Base-by-base conservation (phyloP, 2,797 vertebrate species). In the Pyrocephalus nanus region DNA sequence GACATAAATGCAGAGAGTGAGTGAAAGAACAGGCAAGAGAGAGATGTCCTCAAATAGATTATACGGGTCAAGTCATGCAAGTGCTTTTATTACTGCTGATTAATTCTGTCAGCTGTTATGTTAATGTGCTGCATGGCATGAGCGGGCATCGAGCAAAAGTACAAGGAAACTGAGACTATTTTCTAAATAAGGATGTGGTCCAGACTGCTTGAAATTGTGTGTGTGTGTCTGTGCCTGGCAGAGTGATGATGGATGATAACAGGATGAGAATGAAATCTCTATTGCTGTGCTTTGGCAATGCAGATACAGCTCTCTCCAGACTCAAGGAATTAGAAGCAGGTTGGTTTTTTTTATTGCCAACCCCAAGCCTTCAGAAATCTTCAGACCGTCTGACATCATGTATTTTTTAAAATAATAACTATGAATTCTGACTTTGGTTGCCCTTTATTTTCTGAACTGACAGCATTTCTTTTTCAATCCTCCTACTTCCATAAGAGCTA, bases 161-260 rank as follows among this genome's bases (percentile, higher is more conserved):
- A 85, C 71, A 58, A 77, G 86, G 90, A 94, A 94, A 81, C 67
- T 48, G 67, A 91, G 88, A 79, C 53, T 87, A 30, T 95, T 95
- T 83, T 75, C 96, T 96, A 96, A 96, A 96, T 89, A 96, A 95
- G 94, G 92, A 95, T 92, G 88, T 76, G 71, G 64, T 60, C 64
- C 60, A 93, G 93, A 87, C 93, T 72, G 83, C 88, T 87, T 61
- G 74, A 92, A 93, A 64, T 43, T 50, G 15, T 72, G 60, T 83
- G 58, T 83, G 71, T 79, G 83, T 83, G 66, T 88, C 51, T 94
- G 66, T 81, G 86, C 88, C 86, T 92, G 50, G 84, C 81, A 89
- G 70, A 82, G 86, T 27, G 90, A 58, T 85, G 92, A 92, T 19
- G 67, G 90, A 85, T 77, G 74, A 27, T 71, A 91, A 94, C 60